Evolutionary conservation across 1,140 invertebrate species (phyloP).

Genomic region (Bathynomus jamesi): DNA sequence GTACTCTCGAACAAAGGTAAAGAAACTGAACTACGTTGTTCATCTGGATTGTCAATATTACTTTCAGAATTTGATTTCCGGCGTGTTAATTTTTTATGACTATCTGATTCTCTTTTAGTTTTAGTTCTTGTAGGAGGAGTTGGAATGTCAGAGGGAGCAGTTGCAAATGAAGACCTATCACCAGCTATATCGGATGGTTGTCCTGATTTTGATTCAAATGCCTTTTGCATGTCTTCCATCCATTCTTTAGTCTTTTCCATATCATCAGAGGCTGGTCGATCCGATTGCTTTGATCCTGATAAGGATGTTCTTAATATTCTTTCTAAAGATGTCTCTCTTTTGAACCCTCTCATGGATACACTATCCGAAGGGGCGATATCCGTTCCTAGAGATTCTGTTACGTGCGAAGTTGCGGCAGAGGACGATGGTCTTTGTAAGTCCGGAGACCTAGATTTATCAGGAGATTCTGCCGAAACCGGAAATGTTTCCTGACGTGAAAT

Average conservation of each 20-base stretch:
- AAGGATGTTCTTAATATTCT: slow-evolving; percentile 8
- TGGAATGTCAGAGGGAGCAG: slow-evolving; percentile 20
- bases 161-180: slow-evolving; percentile 18
- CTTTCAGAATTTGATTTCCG: neutral
- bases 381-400: slow-evolving; percentile 11
- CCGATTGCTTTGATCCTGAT: slow-evolving; percentile 15
- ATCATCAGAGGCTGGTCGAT: slow-evolving; percentile 11
- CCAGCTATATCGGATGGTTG: slow-evolving; percentile 7
- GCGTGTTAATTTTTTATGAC: neutral
- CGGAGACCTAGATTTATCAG: slow-evolving; percentile 15
- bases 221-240: slow-evolving; percentile 18
- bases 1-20: neutral
- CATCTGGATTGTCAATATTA: neutral
- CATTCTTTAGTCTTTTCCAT: slow-evolving; percentile 24
- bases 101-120: neutral
- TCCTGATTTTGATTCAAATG: slow-evolving; percentile 5
- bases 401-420: slow-evolving; percentile 21
- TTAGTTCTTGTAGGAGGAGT: slow-evolving; percentile 1
- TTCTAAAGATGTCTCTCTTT: slow-evolving; percentile 14
- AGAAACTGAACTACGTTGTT: neutral
- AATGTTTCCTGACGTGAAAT: slow-evolving; percentile 15
- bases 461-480: slow-evolving; percentile 12
- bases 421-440: slow-evolving; percentile 15
- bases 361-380: slow-evolving; percentile 32
- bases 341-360: slow-evolving; percentile 23